Evolutionary conservation across 1,140 invertebrate species (phyloP).

Genomic region (Caenorhabditis tropicalis): DNA sequence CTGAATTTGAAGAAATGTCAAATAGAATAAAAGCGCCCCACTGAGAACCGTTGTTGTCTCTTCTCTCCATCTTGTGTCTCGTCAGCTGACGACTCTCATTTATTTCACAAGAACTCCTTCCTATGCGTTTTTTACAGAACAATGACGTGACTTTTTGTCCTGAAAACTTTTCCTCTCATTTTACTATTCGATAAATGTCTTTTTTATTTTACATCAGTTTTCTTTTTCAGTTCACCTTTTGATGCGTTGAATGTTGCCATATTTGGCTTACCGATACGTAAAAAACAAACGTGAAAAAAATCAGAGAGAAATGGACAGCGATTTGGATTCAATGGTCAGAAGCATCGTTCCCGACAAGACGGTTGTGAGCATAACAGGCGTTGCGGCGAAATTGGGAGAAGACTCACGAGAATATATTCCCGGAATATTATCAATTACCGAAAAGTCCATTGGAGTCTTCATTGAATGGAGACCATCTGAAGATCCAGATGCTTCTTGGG

Average conservation of each 20-base stretch:
- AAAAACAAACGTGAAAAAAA: slow-evolving; percentile 48
- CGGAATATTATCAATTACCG: slow-evolving; percentile 42
- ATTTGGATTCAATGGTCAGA: slow-evolving; percentile 30
- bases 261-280: slow-evolving; percentile 51
- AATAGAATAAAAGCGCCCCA: neutral
- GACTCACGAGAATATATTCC: slow-evolving; percentile 40
- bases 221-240: neutral
- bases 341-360: slow-evolving; percentile 48
- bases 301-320: slow-evolving; percentile 48
- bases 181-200: neutral
- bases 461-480: slow-evolving; percentile 59
- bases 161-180: neutral
- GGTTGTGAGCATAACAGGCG: slow-evolving; percentile 4
- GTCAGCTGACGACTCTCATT: slow-evolving; percentile 17
- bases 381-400: slow-evolving; percentile 35
- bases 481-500: slow-evolving; percentile 49
- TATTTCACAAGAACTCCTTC: neutral
- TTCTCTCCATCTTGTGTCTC: neutral
- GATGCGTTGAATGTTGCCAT: slow-evolving; percentile 50
- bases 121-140: neutral
- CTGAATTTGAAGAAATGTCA: neutral
- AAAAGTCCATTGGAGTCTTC: slow-evolving; percentile 56
- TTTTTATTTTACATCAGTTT: neutral
- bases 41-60: neutral
- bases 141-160: neutral